These are phyloP conservation scores for Porites australiensis DNA, from an alignment of 64 coral and sea anemone species.

Conservation along the genomic window DNA sequence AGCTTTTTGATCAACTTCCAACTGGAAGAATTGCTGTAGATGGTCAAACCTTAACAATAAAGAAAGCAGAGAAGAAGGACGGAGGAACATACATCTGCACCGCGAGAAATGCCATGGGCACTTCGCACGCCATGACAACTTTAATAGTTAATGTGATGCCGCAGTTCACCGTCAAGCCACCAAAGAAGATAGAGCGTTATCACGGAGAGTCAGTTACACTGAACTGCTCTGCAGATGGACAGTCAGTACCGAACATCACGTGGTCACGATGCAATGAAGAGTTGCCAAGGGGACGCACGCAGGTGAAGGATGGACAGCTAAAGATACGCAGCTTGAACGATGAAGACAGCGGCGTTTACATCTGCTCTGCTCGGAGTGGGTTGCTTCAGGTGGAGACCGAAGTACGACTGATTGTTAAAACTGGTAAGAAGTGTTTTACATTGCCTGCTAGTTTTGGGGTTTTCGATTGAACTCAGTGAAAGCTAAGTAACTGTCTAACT, in stretches of 20 bases:
- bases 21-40: slow-evolving; percentile 20
- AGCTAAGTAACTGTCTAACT: too few species aligned
- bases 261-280: slow-evolving; percentile 1
- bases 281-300: background rate
- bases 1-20: slow-evolving; percentile 69
- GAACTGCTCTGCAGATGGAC: background rate
- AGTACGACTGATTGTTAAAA: slow-evolving; percentile 4
- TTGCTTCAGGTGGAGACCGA: slow-evolving; percentile 16
- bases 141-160: slow-evolving; percentile 68
- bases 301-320: background rate
- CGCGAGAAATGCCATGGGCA: slow-evolving; percentile 60
- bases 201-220: too few species aligned
- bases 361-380: slow-evolving; percentile 11
- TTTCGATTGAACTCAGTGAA: too few species aligned
- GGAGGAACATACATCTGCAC: slow-evolving; percentile 80
- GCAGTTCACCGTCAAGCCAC: background rate
- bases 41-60: background rate
- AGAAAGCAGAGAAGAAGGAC: slow-evolving; percentile 45
- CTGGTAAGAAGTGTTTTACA: background rate
- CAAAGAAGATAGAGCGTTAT: too few species aligned
- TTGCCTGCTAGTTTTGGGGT: too few species aligned
- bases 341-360: background rate
- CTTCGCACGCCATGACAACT: slow-evolving; percentile 23
- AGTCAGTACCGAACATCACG: background rate
- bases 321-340: slow-evolving; percentile 1